phyloP scores from a whole-genome alignment of 2,113 vertebrate genomes.

The Syngnathoides biaculeatus region DNA sequence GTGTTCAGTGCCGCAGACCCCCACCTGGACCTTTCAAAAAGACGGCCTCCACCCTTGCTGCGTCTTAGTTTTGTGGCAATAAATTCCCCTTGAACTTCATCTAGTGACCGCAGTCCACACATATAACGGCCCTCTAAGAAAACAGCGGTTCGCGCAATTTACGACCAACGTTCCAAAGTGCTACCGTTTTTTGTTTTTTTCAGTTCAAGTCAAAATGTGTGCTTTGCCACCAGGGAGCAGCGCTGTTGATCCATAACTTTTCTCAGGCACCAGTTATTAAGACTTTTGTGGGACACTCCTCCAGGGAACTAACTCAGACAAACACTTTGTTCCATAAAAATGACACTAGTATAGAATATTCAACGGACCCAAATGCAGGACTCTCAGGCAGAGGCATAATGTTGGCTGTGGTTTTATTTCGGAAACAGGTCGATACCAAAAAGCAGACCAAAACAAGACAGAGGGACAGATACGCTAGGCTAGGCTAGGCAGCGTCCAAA shows the following conservation, averaged over 20 bases:
- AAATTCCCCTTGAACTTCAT: not conserved
- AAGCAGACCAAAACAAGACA: too few species aligned
- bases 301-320: not conserved
- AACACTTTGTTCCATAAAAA: not conserved
- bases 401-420: too few species aligned
- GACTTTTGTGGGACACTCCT: not conserved
- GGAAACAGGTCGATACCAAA: too few species aligned
- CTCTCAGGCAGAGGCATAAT: too few species aligned
- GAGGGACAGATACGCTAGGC: too few species aligned
- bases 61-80: not conserved
- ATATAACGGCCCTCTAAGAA: not conserved
- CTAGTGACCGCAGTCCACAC: not conserved
- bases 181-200: not conserved
- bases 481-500: too few species aligned
- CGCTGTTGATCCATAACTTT: constrained; percentile 1
- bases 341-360: not conserved
- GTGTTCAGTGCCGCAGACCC: not conserved
- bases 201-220: not conserved
- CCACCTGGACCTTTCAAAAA: too few species aligned
- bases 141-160: not conserved
- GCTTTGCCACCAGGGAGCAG: constrained; percentile 43
- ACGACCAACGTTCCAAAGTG: not conserved
- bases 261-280: not conserved
- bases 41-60: too few species aligned
- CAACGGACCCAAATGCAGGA: too few species aligned